These are phyloP conservation scores for Aldabrachelys gigantea DNA, from an alignment of 2,113 vertebrate genomes.

Conservation along the genomic window DNA sequence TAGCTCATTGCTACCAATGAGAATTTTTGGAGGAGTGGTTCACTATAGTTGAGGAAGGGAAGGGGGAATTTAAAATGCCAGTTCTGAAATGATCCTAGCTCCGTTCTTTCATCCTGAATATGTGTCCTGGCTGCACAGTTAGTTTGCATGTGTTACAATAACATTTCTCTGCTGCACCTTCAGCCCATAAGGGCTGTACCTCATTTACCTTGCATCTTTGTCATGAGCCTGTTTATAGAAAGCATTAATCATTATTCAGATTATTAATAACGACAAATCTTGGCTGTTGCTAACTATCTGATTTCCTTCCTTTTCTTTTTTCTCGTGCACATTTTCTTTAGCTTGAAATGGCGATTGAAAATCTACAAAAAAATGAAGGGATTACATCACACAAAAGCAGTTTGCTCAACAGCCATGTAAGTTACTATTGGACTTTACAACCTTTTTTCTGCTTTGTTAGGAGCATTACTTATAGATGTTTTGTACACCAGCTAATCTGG, in stretches of 20 bases:
- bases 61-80: not conserved
- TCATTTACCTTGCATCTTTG: constrained; percentile 39
- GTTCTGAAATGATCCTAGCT: not conserved
- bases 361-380: constrained; percentile 99
- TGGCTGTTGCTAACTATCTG: constrained; percentile 92
- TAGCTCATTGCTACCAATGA: not conserved
- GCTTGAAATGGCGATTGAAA: constrained; percentile 99
- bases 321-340: constrained; percentile 86
- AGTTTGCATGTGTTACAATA: not conserved
- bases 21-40: fast-evolving
- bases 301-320: constrained; percentile 86
- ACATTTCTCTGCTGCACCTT: constrained; percentile 41
- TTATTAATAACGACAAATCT: constrained; percentile 69
- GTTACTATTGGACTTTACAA: constrained; percentile 77
- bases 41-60: not conserved
- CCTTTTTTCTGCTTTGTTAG: constrained; percentile 35
- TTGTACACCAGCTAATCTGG: not conserved
- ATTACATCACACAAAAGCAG: constrained; percentile 99
- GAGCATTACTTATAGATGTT: constrained; percentile 12
- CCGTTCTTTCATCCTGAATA: not conserved
- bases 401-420: constrained; percentile 99
- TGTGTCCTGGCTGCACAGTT: not conserved
- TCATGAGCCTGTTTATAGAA: constrained; percentile 32
- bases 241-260: constrained; percentile 58
- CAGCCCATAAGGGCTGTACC: constrained; percentile 19